Evolutionary conservation across 2,797 vertebrate species (phyloP).

Genomic region (Dermochelys coriacea): DNA sequence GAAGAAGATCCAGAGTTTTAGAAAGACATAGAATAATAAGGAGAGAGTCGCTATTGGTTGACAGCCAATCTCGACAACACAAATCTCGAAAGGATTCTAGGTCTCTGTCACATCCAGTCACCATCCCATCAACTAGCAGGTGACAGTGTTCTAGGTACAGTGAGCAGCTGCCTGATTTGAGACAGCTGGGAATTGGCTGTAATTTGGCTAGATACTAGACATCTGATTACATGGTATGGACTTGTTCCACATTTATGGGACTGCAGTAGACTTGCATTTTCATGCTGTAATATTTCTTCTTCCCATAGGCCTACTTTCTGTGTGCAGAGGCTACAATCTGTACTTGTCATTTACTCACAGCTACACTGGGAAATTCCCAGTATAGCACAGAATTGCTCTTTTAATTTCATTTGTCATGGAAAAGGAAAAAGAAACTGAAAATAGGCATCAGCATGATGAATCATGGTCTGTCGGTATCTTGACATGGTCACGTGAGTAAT

Average conservation of each 20-base stretch:
- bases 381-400: neutral
- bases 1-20: neutral
- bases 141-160: neutral
- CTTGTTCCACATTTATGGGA: neutral
- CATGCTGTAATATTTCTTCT: conserved; percentile 37
- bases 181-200: fast-evolving
- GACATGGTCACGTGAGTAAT: fast-evolving
- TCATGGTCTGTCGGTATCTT: fast-evolving
- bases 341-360: conserved; percentile 31
- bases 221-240: neutral
- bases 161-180: neutral
- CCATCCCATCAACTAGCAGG: neutral
- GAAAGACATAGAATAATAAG: neutral
- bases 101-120: neutral
- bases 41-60: neutral
- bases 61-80: neutral
- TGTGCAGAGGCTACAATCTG: conserved; percentile 46
- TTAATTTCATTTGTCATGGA: conserved; percentile 2
- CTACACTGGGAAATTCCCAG: neutral
- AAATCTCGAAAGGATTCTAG: fast-evolving
- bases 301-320: conserved; percentile 22
- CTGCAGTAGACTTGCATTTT: conserved; percentile 52
- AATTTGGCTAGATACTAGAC: conserved; percentile 9
- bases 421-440: conserved; percentile 24
- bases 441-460: neutral